These are phyloP conservation scores for Venturia canescens DNA, from an alignment of 1,140 invertebrate genomes.

Conservation along the genomic window DNA sequence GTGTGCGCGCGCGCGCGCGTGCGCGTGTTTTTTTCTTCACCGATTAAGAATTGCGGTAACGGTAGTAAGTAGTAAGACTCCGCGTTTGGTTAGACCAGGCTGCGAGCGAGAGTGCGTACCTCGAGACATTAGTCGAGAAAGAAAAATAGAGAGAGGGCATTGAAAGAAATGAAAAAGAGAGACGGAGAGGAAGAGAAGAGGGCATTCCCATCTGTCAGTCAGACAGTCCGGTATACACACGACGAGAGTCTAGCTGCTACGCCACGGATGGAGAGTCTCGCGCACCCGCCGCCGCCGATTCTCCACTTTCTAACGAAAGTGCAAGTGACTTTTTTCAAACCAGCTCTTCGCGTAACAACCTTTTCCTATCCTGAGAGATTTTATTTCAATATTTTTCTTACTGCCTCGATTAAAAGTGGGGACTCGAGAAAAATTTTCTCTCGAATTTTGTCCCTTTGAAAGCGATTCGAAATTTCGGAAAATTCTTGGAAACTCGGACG, in stretches of 20 bases:
- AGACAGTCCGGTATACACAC: constrained; percentile 28
- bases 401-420: not conserved
- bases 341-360: constrained; percentile 68
- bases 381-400: not conserved
- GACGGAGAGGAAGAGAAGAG: constrained; percentile 20
- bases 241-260: constrained; percentile 24
- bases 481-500: too few species aligned
- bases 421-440: not conserved
- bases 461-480: too few species aligned
- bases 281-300: constrained; percentile 60
- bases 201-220: constrained; percentile 37
- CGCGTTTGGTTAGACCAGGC: constrained; percentile 57
- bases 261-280: constrained; percentile 67
- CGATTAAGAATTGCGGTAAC: constrained; percentile 26
- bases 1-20: too few species aligned
- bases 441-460: too few species aligned
- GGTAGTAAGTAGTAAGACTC: constrained; percentile 50
- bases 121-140: constrained; percentile 1
- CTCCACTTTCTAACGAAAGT: constrained; percentile 76
- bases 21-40: not conserved
- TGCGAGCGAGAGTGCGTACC: not conserved
- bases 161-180: not conserved
- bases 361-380: not conserved
- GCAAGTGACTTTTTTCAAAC: constrained; percentile 73
- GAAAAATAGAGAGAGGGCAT: constrained; percentile 13